These are phyloP conservation scores for Drosophila conformis DNA, from an alignment of 2,888 invertebrate species.

Conservation along the genomic window DNA sequence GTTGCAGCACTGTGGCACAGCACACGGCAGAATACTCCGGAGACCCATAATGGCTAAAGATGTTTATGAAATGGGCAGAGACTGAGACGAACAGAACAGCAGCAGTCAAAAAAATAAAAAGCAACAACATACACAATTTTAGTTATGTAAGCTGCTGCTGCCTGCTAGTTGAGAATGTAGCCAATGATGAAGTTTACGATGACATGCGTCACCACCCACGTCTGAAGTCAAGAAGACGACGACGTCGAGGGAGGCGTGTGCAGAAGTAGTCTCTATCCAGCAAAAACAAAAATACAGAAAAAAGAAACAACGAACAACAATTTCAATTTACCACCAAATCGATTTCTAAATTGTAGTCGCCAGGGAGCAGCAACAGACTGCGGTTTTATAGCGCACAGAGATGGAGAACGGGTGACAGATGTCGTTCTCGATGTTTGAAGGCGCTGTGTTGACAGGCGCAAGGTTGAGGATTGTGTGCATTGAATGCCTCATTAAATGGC, in stretches of 20 bases:
- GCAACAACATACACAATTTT: conserved; percentile 48
- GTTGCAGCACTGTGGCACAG: conserved; percentile 29
- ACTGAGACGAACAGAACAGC: conserved; percentile 58
- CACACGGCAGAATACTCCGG: conserved; percentile 48
- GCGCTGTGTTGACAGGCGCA: conserved; percentile 68
- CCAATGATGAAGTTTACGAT: conserved; percentile 82
- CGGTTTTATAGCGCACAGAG: conserved; percentile 67
- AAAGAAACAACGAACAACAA: conserved; percentile 64
- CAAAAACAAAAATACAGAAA: conserved; percentile 11
- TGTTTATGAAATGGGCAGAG: conserved; percentile 79
- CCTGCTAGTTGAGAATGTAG: conserved; percentile 51
- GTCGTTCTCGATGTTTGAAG: conserved; percentile 49
- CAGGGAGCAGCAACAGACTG: conserved; percentile 49
- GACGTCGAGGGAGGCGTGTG: conserved; percentile 54
- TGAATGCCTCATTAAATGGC: conserved; percentile 82
- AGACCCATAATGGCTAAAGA: conserved; percentile 59
- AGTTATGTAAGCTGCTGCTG: conserved; percentile 67
- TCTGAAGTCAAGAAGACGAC: conserved; percentile 45
- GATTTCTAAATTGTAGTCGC: conserved; percentile 69
- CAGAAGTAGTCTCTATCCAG: conserved; percentile 43
- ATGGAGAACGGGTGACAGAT: conserved; percentile 71
- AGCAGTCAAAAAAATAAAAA: conserved; percentile 22
- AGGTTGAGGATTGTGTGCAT: conserved; percentile 65
- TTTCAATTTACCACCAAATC: conserved; percentile 77
- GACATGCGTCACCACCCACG: conserved; percentile 84